Percentiles rank a stretch among this genome's conserved stretches.
These are phyloP conservation scores for Zeus faber DNA, from an alignment of 2,113 vertebrate genomes.

Conservation along the genomic window DNA sequence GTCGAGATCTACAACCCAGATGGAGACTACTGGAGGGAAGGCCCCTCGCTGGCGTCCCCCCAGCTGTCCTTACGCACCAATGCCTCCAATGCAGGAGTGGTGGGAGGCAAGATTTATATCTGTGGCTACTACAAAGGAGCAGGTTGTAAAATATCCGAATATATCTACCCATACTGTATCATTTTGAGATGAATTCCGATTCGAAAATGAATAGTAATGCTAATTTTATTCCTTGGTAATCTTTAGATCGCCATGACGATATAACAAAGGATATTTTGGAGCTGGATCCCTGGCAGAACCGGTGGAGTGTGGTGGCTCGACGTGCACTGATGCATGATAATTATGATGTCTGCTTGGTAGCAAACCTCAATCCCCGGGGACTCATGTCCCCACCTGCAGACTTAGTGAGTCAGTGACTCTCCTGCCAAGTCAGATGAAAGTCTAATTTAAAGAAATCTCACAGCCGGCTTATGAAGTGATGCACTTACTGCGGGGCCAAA, in stretches of 20 bases:
- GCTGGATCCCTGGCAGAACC: slow-evolving; percentile 88
- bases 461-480: too few relatives aligned
- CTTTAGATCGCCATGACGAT: slow-evolving; percentile 88
- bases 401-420: slow-evolving; percentile 70
- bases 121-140: slow-evolving; percentile 94
- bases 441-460: too few relatives aligned
- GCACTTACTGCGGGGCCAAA: slow-evolving; percentile 41
- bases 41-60: slow-evolving; percentile 83
- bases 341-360: slow-evolving; percentile 94
- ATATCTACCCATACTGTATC: neutral
- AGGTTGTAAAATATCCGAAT: slow-evolving; percentile 71
- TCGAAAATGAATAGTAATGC: neutral
- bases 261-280: slow-evolving; percentile 94
- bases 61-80: slow-evolving; percentile 87
- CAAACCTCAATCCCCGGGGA: slow-evolving; percentile 89
- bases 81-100: slow-evolving; percentile 79
- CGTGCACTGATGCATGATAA: slow-evolving; percentile 90
- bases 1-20: slow-evolving; percentile 95
- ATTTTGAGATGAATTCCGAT: neutral
- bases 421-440: too few relatives aligned
- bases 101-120: slow-evolving; percentile 91
- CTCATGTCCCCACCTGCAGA: slow-evolving; percentile 90
- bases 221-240: slow-evolving; percentile 7
- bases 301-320: slow-evolving; percentile 86
- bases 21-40: slow-evolving; percentile 89